Conservation (phyloP, 1,140 invertebrate genomes). For the Heterodera schachtii region DNA sequence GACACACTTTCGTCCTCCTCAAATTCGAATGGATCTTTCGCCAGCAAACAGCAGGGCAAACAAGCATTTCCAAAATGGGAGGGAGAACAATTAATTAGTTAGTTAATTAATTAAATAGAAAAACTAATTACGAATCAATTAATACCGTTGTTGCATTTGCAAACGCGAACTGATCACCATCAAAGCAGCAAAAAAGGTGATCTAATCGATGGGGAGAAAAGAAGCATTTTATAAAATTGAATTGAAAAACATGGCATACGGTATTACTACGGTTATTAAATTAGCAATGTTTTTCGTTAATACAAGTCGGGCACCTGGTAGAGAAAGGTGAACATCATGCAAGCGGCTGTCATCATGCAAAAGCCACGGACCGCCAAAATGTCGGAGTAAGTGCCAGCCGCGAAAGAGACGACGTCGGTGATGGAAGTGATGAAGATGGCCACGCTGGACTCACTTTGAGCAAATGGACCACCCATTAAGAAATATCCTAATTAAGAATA, state of each 20-base stretch:
- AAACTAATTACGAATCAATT: too few species aligned
- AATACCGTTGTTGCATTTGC: constrained; percentile 49
- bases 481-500: too few species aligned
- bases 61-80: constrained; percentile 56
- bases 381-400: constrained; percentile 60
- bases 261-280: neutral
- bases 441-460: constrained; percentile 42
- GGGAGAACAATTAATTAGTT: neutral
- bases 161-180: constrained; percentile 66
- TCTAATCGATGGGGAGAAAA: constrained; percentile 51
- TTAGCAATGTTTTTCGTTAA: neutral
- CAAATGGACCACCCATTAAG: too few species aligned
- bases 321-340: constrained; percentile 65
- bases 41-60: constrained; percentile 58
- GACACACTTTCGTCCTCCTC: constrained; percentile 28
- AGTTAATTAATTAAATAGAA: neutral
- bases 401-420: constrained; percentile 64
- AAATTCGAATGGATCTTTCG: constrained; percentile 26
- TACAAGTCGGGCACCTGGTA: constrained; percentile 53
- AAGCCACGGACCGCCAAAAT: constrained; percentile 65
- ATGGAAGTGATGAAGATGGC: constrained; percentile 66
- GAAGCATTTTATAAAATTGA: neutral
- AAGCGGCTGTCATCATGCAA: constrained; percentile 65
- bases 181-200: constrained; percentile 67
- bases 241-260: constrained; percentile 22